phyloP scores from a whole-genome alignment of 2,797 vertebrate species.

The Myoxocephalus aenaeus region DNA sequence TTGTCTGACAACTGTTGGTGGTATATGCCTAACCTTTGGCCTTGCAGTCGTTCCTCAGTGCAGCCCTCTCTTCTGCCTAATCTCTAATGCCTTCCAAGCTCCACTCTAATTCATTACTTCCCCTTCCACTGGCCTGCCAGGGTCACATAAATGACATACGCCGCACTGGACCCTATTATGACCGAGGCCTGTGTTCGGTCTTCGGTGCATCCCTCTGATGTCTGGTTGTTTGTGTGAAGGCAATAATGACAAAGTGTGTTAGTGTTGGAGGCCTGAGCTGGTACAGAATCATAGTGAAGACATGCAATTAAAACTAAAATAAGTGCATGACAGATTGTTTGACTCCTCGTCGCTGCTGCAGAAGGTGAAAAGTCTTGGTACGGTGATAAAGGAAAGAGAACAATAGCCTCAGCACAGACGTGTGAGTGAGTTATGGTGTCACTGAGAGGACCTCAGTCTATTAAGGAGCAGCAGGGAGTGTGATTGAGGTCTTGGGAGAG shows the following conservation, averaged over 20 bases:
- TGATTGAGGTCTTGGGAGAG: constrained; percentile 69
- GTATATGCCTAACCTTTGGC: constrained; percentile 80
- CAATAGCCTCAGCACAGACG: constrained; percentile 60
- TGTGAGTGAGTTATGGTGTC: constrained; percentile 76
- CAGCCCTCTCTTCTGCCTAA: constrained; percentile 77
- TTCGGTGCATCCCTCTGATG: constrained; percentile 50
- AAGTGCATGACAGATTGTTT: constrained; percentile 18
- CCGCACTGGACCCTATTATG: constrained; percentile 64
- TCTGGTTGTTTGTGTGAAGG: constrained; percentile 45
- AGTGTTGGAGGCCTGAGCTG: not conserved
- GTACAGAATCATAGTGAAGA: constrained; percentile 2
- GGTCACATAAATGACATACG: constrained; percentile 74
- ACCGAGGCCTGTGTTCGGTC: constrained; percentile 67
- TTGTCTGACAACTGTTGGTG: constrained; percentile 76
- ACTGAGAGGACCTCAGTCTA: constrained; percentile 69
- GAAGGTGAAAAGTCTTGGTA: constrained; percentile 15
- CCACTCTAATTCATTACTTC: constrained; percentile 85
- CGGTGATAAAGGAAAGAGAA: constrained; percentile 53
- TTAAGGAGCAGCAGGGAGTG: constrained; percentile 73
- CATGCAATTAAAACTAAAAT: constrained; percentile 7
- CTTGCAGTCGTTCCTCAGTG: constrained; percentile 70
- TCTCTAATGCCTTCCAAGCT: constrained; percentile 81
- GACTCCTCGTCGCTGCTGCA: constrained; percentile 5
- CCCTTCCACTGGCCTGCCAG: constrained; percentile 67
- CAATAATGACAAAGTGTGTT: constrained; percentile 9